Percentiles rank a stretch among this genome's conserved stretches.
These are phyloP conservation scores for Gallinago jamesoni DNA, from an alignment of 2,113 vertebrate genomes.

Conservation along the genomic window DNA sequence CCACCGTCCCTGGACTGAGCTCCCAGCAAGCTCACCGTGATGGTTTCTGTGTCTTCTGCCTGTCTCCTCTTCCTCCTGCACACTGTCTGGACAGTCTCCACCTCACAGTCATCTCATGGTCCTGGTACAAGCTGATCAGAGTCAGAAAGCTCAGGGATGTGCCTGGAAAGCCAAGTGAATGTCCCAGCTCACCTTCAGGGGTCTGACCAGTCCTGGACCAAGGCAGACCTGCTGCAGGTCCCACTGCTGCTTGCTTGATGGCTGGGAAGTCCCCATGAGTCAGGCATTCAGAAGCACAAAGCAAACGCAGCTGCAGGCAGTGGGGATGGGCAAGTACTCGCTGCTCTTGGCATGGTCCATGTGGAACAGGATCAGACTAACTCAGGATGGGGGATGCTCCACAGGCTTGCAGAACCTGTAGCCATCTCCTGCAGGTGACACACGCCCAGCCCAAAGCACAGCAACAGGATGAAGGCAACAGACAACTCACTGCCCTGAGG, in stretches of 20 bases:
- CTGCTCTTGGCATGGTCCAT: not conserved
- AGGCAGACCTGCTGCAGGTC: not conserved
- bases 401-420: not conserved
- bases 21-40: rapidly evolving
- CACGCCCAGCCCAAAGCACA: not conserved
- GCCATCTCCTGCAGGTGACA: rapidly evolving
- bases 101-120: rapidly evolving
- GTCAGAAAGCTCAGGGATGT: not conserved
- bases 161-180: not conserved
- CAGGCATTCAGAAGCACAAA: not conserved
- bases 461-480: not conserved
- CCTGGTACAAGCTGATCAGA: not conserved
- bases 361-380: not conserved
- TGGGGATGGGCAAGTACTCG: not conserved
- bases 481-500: not conserved
- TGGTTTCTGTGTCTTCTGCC: not conserved
- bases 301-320: not conserved
- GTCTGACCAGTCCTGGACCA: too few relatives aligned
- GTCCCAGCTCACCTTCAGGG: not conserved
- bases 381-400: not conserved
- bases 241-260: not conserved
- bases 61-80: not conserved
- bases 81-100: not conserved
- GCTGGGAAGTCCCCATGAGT: not conserved
- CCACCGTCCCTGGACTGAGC: not conserved